Evolutionary conservation across 2,797 vertebrate genomes (phyloP).

Genomic region (Tarsius wallacei): DNA sequence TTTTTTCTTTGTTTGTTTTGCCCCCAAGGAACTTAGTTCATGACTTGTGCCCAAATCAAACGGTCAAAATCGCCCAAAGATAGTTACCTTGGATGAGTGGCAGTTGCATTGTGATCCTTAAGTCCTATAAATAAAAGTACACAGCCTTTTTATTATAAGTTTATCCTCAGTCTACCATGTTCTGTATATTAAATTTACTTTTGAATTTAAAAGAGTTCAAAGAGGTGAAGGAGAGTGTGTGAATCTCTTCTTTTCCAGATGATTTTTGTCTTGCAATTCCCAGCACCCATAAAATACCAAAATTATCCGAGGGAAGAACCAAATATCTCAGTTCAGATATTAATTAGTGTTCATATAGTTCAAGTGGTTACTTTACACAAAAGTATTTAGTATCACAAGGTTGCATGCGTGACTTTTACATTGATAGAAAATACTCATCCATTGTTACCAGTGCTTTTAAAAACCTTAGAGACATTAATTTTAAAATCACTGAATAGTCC

Average conservation of each 20-base stretch:
- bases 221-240: neutral
- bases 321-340: neutral
- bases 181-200: slow-evolving; percentile 63
- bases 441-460: neutral
- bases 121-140: slow-evolving; percentile 68
- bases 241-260: neutral
- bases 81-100: slow-evolving; percentile 2
- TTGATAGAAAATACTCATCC: neutral
- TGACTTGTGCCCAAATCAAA: slow-evolving; percentile 49
- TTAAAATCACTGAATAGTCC: neutral
- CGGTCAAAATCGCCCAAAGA: neutral
- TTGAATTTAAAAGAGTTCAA: slow-evolving; percentile 34
- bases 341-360: neutral
- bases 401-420: neutral
- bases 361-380: neutral
- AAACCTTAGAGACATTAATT: neutral
- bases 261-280: neutral
- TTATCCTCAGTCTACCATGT: neutral
- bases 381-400: neutral
- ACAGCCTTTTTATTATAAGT: slow-evolving; percentile 40
- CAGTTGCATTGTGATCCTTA: slow-evolving; percentile 6
- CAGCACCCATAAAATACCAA: slow-evolving; percentile 21
- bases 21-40: slow-evolving; percentile 33
- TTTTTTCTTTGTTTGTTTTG: slow-evolving; percentile 69
- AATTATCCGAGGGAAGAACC: neutral